phyloP scores from a whole-genome alignment of 2,797 vertebrate genomes.

The Schizopygopsis pylzovi region DNA sequence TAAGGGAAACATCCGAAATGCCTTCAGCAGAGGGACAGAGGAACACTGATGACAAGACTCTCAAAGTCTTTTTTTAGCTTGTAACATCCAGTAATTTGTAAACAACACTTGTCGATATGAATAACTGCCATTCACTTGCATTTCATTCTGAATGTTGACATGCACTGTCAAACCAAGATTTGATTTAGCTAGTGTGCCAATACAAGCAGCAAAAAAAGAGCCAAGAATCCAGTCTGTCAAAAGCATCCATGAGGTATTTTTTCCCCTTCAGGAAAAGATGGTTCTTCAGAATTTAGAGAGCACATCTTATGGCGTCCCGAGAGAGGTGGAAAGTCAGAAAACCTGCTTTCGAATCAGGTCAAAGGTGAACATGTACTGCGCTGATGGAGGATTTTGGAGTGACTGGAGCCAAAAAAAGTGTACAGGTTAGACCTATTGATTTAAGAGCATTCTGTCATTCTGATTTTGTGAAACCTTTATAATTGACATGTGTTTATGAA shows the following conservation, averaged over 20 bases:
- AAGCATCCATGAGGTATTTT: neutral
- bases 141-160: conserved; percentile 8
- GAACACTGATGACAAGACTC: neutral
- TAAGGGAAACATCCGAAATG: neutral
- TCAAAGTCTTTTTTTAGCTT: neutral
- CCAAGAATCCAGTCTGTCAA: neutral
- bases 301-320: conserved; percentile 50
- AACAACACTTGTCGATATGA: neutral
- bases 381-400: conserved; percentile 73
- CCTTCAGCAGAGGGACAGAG: neutral
- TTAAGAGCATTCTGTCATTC: neutral
- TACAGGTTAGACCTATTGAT: conserved; percentile 61
- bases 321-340: neutral
- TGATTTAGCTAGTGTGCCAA: neutral
- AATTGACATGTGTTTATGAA: neutral
- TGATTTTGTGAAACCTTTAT: neutral
- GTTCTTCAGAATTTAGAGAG: conserved; percentile 40
- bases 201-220: neutral
- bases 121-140: neutral
- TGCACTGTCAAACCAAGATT: neutral
- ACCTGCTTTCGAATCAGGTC: conserved; percentile 74
- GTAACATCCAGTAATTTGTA: neutral
- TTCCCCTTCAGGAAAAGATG: conserved; percentile 54
- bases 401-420: conserved; percentile 74
- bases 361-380: conserved; percentile 72